These are phyloP conservation scores for Drosophila kohkoa DNA, from an alignment of 1,140 invertebrate species.

Conservation along the genomic window DNA sequence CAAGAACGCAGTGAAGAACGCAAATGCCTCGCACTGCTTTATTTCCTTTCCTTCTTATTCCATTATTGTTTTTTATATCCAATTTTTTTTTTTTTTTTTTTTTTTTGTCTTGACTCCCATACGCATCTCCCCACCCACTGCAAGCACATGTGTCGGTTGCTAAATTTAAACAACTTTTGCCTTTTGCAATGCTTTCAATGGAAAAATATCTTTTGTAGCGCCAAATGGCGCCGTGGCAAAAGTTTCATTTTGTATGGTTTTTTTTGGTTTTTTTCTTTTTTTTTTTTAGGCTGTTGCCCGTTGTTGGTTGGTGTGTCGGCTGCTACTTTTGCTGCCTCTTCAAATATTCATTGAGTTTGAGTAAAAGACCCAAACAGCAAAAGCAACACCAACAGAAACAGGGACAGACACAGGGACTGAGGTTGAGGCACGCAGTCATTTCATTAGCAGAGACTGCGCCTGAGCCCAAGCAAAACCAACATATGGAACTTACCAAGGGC, in stretches of 20 bases:
- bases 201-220: conserved; percentile 81
- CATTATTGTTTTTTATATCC: background rate
- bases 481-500: conserved; percentile 47
- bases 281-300: conserved; percentile 14
- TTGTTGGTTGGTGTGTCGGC: background rate
- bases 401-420: conserved; percentile 3
- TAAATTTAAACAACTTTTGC: conserved; percentile 79
- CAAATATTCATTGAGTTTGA: conserved; percentile 83
- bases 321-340: conserved; percentile 52
- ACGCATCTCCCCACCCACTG: conserved; percentile 50
- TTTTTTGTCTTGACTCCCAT: conserved; percentile 30
- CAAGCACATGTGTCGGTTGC: conserved; percentile 68
- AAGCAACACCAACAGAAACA: too few species aligned
- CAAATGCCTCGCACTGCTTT: conserved; percentile 43
- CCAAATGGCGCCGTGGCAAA: conserved; percentile 80
- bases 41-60: conserved; percentile 9
- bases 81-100: background rate
- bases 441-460: conserved; percentile 42
- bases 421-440: conserved; percentile 32
- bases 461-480: conserved; percentile 14
- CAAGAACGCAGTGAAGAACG: conserved; percentile 42
- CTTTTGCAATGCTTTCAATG: conserved; percentile 70
- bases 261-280: conserved; percentile 9
- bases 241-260: conserved; percentile 61
- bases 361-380: conserved; percentile 60